These are phyloP conservation scores for Cyclura pinguis DNA, from an alignment of 2,797 vertebrate species.

Conservation along the genomic window DNA sequence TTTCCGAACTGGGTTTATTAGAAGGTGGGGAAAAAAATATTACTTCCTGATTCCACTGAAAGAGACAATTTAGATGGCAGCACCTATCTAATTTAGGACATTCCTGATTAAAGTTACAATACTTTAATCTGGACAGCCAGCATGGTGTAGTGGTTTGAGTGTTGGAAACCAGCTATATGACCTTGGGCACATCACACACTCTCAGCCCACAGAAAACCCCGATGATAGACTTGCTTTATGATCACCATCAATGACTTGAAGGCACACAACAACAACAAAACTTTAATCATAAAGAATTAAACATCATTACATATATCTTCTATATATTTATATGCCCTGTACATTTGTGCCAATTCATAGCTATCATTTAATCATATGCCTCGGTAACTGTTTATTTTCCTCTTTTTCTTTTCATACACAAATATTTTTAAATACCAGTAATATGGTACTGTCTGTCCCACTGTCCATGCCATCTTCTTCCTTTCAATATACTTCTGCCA, in stretches of 20 bases:
- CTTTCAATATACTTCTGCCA: not conserved
- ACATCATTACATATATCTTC: not conserved
- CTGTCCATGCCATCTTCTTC: not conserved
- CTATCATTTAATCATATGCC: not conserved
- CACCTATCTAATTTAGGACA: not conserved
- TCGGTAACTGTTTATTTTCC: not conserved
- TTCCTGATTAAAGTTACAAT: not conserved
- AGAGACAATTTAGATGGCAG: conserved; percentile 27
- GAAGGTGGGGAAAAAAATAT: conserved; percentile 28
- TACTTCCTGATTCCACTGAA: conserved; percentile 36
- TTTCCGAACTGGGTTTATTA: conserved; percentile 45
- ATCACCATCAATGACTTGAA: no score
- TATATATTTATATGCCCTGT: not conserved
- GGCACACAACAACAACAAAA: no score
- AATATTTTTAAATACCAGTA: not conserved
- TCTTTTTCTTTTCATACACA: not conserved
- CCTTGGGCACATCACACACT: no score
- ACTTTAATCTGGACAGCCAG: not conserved
- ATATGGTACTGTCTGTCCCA: not conserved
- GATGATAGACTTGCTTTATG: no score
- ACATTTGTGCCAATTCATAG: not conserved
- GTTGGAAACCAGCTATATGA: no score
- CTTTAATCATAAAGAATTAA: not conserved
- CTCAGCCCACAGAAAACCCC: no score
- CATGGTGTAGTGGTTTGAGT: no score